phyloP scores from a whole-genome alignment of 92 coral and sea anemone genomes.

The Zoanthus solanderi region DNA sequence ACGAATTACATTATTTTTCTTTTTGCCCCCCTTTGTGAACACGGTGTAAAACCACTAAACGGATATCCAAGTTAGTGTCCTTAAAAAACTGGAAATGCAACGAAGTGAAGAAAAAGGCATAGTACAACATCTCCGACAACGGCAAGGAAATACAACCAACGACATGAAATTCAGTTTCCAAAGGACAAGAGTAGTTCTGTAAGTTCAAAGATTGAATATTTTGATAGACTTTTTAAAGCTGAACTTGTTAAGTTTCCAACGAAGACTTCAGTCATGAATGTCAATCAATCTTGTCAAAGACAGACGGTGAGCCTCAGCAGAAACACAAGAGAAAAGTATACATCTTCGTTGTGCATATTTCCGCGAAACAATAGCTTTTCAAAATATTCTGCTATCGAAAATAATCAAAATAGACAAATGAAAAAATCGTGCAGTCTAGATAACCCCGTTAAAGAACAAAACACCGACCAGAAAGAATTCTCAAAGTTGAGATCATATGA shows the following conservation, averaged over 20 bases:
- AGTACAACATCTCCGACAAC: background rate
- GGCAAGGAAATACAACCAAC: background rate
- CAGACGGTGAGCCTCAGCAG: background rate
- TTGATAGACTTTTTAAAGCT: background rate
- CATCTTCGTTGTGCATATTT: conserved; percentile 20
- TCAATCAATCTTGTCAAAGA: conserved; percentile 11
- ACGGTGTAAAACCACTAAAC: background rate
- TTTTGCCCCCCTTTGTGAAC: background rate
- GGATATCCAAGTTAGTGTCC: background rate
- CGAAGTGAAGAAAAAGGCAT: background rate
- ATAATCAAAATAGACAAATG: background rate
- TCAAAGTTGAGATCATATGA: conserved; percentile 6
- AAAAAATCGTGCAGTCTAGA: background rate
- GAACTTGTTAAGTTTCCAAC: background rate
- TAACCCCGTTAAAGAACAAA: background rate
- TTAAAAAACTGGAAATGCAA: conserved; percentile 1
- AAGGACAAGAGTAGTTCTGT: background rate
- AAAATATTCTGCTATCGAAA: background rate
- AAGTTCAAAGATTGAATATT: background rate
- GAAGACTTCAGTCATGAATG: background rate
- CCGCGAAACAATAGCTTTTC: conserved; percentile 14
- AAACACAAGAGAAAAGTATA: background rate
- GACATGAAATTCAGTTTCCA: background rate
- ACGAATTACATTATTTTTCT: background rate
- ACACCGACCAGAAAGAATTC: background rate